Percentiles rank a stretch among this genome's conserved stretches.
These are phyloP conservation scores for Urocitellus parryii DNA, from an alignment of 2,113 vertebrate species.

Conservation along the genomic window DNA sequence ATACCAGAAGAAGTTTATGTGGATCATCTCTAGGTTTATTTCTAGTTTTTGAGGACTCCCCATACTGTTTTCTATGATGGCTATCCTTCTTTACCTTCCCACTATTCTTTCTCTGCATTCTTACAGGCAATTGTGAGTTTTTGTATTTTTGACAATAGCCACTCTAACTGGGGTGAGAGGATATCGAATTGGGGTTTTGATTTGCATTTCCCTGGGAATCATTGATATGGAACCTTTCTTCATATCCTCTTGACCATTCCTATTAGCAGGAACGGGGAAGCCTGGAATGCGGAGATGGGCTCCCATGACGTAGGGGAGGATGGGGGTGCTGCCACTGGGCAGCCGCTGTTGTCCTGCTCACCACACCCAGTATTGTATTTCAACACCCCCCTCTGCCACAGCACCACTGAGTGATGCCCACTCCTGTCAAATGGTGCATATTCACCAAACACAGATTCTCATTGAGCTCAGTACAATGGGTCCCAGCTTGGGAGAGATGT, in stretches of 20 bases:
- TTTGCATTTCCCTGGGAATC: not conserved
- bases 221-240: not conserved
- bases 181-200: no score
- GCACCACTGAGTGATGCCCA: fast-evolving
- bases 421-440: fast-evolving
- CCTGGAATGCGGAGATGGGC: fast-evolving
- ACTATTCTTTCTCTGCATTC: no score
- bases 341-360: not conserved
- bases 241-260: not conserved
- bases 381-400: not conserved
- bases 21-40: not conserved
- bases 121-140: no score
- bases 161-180: not conserved
- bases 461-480: not conserved
- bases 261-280: not conserved
- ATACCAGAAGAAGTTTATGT: not conserved
- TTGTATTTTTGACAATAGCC: not conserved
- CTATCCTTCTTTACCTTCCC: no score
- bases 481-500: not conserved
- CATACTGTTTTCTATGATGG: not conserved
- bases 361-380: no score
- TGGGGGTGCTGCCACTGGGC: fast-evolving
- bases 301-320: fast-evolving
- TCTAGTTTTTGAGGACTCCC: not conserved
- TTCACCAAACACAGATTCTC: not conserved